Conservation (phyloP, 2,113 vertebrate genomes). For the Chitala chitala region DNA sequence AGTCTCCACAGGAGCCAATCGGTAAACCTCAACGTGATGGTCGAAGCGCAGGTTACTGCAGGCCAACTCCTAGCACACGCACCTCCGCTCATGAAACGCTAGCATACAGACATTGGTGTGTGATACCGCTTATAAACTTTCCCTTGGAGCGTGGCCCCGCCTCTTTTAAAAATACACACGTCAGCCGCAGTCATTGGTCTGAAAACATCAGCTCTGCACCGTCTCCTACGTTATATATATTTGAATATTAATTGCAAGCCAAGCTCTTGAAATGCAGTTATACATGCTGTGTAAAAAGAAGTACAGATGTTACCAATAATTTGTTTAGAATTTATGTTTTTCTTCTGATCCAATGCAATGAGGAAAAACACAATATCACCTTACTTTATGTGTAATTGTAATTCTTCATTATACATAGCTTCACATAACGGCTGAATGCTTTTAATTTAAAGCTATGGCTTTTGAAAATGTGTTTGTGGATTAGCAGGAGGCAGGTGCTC, state of each 20-base stretch:
- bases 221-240: neutral
- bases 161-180: constrained; percentile 9
- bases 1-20: neutral
- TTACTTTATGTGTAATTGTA: too few relatives aligned
- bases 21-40: neutral
- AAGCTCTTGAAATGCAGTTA: too few relatives aligned
- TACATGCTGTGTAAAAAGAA: neutral
- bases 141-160: constrained; percentile 3
- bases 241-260: neutral
- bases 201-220: neutral
- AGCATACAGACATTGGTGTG: constrained; percentile 7
- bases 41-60: neutral
- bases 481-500: too few relatives aligned
- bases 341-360: too few relatives aligned
- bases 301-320: too few relatives aligned
- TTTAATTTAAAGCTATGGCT: too few relatives aligned
- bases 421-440: too few relatives aligned
- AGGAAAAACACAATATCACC: too few relatives aligned
- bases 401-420: too few relatives aligned
- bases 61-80: neutral
- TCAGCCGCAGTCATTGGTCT: neutral
- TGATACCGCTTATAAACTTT: constrained; percentile 7
- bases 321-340: too few relatives aligned
- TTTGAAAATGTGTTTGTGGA: too few relatives aligned
- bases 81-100: neutral